Conservation (phyloP, 2,113 vertebrate genomes). For the Spilogale gracilis region DNA sequence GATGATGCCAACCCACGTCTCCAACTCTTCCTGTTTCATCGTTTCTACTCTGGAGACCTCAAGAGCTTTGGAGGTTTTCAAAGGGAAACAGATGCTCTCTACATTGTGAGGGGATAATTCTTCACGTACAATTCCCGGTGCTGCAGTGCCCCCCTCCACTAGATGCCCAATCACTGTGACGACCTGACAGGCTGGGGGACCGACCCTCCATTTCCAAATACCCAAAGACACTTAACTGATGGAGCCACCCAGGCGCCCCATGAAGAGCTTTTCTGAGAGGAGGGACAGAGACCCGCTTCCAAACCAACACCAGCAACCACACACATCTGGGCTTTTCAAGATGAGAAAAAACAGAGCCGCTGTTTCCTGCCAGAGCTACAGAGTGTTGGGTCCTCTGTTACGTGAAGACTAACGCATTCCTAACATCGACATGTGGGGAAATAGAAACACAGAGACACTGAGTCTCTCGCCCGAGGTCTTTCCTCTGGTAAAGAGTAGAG, state of each 20-base stretch:
- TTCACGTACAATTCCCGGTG: not conserved
- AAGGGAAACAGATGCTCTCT: not conserved
- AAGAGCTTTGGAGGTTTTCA: not conserved
- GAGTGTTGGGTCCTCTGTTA: no score
- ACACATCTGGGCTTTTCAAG: not conserved
- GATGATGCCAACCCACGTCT: not conserved
- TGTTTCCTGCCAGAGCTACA: not conserved
- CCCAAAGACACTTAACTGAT: not conserved
- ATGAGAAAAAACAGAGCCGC: not conserved
- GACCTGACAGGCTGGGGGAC: not conserved
- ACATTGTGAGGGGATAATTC: not conserved
- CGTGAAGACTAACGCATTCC: not conserved
- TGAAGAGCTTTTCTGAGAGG: not conserved
- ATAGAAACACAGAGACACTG: no score
- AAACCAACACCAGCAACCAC: no score
- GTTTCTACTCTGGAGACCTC: not conserved
- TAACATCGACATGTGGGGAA: no score
- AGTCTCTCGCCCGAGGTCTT: not conserved
- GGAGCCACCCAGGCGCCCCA: not conserved
- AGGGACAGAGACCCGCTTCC: not conserved
- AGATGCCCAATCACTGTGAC: not conserved
- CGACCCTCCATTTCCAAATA: not conserved
- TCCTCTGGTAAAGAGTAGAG: not conserved
- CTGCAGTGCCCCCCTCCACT: not conserved
- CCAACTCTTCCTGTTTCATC: not conserved